Percentiles rank a stretch among this genome's conserved stretches.
These are phyloP conservation scores for Rosalia funebris DNA, from an alignment of 2,888 invertebrate species.

Conservation along the genomic window DNA sequence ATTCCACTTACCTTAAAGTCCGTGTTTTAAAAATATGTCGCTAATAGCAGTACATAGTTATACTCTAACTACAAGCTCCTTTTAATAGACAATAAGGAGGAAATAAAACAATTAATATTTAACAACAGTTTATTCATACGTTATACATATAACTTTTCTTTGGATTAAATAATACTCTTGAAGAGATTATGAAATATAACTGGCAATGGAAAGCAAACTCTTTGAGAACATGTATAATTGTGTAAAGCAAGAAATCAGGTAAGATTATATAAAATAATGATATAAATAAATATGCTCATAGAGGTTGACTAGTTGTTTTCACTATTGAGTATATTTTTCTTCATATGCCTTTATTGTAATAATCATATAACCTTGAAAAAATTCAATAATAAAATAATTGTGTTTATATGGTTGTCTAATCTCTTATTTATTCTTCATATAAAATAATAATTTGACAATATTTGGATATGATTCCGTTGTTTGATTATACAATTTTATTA, in stretches of 20 bases:
- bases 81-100: not conserved
- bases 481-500: no score
- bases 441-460: not conserved
- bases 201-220: conserved; percentile 6
- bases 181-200: conserved; percentile 9
- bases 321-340: no score
- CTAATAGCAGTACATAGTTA: no score
- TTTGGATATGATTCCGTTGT: not conserved
- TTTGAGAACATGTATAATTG: not conserved
- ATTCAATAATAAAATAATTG: not conserved
- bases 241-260: not conserved
- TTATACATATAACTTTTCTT: conserved; percentile 16
- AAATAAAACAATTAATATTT: not conserved
- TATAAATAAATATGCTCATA: no score
- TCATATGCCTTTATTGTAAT: no score
- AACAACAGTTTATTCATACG: conserved; percentile 10
- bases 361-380: not conserved
- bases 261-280: not conserved
- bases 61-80: not conserved
- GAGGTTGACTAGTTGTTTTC: not conserved
- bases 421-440: not conserved
- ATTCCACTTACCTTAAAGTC: no score
- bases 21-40: no score
- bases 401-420: not conserved
- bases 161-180: conserved; percentile 25